Base-by-base conservation (phyloP, 2,797 vertebrate genomes). In the Hirundo rustica region DNA sequence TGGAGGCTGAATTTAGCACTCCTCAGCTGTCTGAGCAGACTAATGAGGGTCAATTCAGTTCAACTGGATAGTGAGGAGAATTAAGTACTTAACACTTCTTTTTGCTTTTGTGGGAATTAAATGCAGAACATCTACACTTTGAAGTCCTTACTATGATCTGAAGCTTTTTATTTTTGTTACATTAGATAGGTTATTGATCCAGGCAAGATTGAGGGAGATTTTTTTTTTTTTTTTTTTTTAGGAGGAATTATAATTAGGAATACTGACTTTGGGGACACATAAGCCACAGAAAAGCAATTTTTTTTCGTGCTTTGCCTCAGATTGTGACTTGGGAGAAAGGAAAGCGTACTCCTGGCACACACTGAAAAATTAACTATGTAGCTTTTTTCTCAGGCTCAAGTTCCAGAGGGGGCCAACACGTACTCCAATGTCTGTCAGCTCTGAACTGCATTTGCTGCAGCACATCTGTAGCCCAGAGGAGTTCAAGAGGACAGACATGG, bases 181-280 rank as follows among this genome's bases (percentile, higher is more conserved):
- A 6, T 45, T 70, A 44, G 32, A 60, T 81, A 51, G 22, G 4
- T 62, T 61, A 79, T 90, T 74, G 48, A 58, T 74, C 38, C 48
- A 26, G 20, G 10, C 5, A 68, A 67, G 13, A 62, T 26, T 36
- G 16, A 8, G 10, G 23, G 14, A 9, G 57, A 12, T 4, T 3
- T 5, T 27, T n/a, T n/a, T n/a, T n/a, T n/a, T 38, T 38, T 38
- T 36, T 30, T 25, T 34, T 73, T 77, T 78, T 58, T 58, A 47
- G 38, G 44, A 36, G 19, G 30, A 20, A 11, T 60, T 81, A 27
- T 44, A 62, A 55, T 47, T 40, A 64, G 40, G 44, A 84, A 57
- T 44, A 25, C 21, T 75, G 38, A 38, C 13, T 68, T 40, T 25
- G 17, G 23, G 45, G 25, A 29, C 10, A 8, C 0, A 0, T 32